Evolutionary conservation across 64 coral and sea anemone genomes (phyloP).

Genomic region (Pocillopora damicornis): DNA sequence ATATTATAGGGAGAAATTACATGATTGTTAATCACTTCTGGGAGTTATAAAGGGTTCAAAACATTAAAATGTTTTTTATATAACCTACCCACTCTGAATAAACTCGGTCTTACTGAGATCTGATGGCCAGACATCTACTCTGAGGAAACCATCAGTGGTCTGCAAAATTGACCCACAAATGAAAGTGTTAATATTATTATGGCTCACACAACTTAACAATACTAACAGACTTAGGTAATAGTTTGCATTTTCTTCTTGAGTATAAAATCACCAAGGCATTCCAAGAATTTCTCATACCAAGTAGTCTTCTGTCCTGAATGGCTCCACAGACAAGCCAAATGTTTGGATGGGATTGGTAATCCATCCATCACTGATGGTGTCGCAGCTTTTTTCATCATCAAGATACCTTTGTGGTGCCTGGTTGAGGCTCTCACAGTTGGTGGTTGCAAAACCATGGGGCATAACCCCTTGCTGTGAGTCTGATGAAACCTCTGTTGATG

Average conservation of each 20-base stretch:
- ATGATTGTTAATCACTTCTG: too few relatives aligned
- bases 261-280: too few relatives aligned
- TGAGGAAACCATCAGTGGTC: not conserved
- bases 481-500: not conserved
- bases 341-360: conserved; percentile 34
- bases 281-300: not conserved
- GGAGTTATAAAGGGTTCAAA: not conserved
- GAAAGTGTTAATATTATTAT: too few relatives aligned
- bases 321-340: conserved; percentile 32
- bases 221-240: too few relatives aligned
- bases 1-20: too few relatives aligned
- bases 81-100: conserved; percentile 56
- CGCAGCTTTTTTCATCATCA: not conserved
- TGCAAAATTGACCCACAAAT: not conserved
- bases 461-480: not conserved
- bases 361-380: conserved; percentile 3
- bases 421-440: not conserved
- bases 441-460: not conserved
- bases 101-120: conserved; percentile 58
- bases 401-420: not conserved
- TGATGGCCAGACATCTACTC: conserved; percentile 51
- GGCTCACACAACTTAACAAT: too few relatives aligned
- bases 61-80: not conserved
- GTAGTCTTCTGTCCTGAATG: not conserved
- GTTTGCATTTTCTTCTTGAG: not conserved